phyloP scores from a whole-genome alignment of 2,797 vertebrate species.

The Enteromius mattozi region DNA sequence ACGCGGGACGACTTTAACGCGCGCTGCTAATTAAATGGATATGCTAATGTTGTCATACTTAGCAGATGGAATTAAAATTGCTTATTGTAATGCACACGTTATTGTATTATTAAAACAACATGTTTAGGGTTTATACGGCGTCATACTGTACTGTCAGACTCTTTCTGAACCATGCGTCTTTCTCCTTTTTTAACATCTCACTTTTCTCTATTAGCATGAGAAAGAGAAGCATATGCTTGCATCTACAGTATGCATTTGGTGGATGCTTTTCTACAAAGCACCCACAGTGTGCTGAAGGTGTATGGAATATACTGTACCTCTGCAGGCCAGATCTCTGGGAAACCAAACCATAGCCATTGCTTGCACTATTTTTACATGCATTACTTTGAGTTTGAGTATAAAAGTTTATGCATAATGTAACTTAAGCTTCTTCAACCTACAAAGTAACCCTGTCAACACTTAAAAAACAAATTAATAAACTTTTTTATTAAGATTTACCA shows the following conservation, averaged over 20 bases:
- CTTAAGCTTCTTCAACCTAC: neutral
- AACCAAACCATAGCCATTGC: neutral
- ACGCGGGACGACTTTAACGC: conserved; percentile 93
- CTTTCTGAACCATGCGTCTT: conserved; percentile 38
- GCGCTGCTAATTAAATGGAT: conserved; percentile 98
- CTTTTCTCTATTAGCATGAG: conserved; percentile 9
- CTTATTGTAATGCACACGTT: conserved; percentile 99
- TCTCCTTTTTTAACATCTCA: conserved; percentile 37
- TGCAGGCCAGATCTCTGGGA: neutral
- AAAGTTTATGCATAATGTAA: neutral
- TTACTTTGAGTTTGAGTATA: neutral
- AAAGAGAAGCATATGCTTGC: neutral
- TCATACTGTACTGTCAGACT: conserved; percentile 83
- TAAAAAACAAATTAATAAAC: too few species aligned
- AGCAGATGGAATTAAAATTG: conserved; percentile 99
- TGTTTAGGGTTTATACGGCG: conserved; percentile 88
- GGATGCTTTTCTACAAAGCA: neutral
- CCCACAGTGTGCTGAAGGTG: neutral
- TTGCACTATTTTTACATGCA: neutral
- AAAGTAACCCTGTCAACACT: neutral
- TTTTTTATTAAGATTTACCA: neutral
- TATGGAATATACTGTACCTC: neutral
- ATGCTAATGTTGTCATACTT: conserved; percentile 99
- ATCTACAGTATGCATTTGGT: neutral
- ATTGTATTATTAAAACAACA: conserved; percentile 94